Conservation (phyloP, 1,140 invertebrate genomes). For the Triops cancriformis region DNA sequence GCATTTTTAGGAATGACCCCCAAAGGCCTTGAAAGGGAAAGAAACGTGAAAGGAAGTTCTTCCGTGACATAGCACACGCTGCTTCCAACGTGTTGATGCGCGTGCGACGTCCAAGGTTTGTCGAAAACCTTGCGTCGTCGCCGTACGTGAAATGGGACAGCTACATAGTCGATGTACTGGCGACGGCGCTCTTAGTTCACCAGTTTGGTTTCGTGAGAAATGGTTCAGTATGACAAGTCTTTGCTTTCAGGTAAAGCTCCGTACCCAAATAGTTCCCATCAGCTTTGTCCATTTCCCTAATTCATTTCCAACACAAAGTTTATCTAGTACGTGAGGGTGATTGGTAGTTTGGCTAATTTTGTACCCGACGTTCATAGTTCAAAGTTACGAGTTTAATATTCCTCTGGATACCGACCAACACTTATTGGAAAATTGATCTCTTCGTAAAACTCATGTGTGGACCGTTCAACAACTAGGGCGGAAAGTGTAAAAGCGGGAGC, state of each 20-base stretch:
- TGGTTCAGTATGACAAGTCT: slow-evolving; percentile 3
- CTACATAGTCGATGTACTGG: neutral
- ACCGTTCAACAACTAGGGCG: too few species aligned
- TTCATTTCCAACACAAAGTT: neutral
- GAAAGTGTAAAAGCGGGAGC: too few species aligned
- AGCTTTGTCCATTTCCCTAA: neutral
- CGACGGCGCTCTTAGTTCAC: slow-evolving; percentile 7
- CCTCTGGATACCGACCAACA: too few species aligned
- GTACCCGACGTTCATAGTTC: too few species aligned
- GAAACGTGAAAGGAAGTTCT: too few species aligned
- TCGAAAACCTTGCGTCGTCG: neutral
- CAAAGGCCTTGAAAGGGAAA: too few species aligned
- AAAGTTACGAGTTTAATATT: too few species aligned
- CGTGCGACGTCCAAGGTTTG: neutral
- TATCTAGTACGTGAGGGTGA: neutral
- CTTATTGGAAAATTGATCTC: too few species aligned
- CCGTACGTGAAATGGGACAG: neutral
- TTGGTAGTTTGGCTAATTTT: too few species aligned
- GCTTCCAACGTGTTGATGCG: neutral
- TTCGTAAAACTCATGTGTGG: too few species aligned
- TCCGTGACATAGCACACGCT: neutral
- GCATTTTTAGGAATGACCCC: too few species aligned
- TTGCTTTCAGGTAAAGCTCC: neutral
- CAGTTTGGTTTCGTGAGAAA: slow-evolving; percentile 2
- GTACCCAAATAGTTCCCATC: neutral